A percentile compares a stretch with the other conserved stretches of the same genome.
phyloP scores from a whole-genome alignment of 2,113 vertebrate species.

The Ceyx melanurus region DNA sequence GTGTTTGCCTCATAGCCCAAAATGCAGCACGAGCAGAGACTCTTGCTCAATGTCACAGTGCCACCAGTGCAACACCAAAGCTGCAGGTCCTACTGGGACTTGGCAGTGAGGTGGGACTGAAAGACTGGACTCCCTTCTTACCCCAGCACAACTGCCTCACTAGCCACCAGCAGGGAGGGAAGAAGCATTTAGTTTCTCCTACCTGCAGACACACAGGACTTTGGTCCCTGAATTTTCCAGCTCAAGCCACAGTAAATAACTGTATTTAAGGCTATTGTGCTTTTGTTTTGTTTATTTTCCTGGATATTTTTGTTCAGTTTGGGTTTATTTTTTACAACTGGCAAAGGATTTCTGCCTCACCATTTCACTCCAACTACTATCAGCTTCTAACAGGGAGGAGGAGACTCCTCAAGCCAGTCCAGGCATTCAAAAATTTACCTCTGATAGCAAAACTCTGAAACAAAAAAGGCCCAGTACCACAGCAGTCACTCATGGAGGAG shows the following conservation, averaged over 20 bases:
- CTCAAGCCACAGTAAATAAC: background rate
- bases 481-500: slow-evolving; percentile 10
- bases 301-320: background rate
- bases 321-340: background rate
- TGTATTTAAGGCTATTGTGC: background rate
- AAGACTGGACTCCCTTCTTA: background rate
- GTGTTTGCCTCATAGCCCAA: background rate
- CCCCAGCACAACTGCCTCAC: background rate
- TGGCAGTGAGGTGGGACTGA: background rate
- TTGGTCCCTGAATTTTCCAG: background rate
- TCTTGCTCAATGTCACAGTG: background rate
- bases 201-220: background rate
- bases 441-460: background rate
- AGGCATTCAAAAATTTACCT: background rate
- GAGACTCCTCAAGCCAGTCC: background rate
- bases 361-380: background rate
- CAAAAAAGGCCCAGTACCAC: slow-evolving; percentile 26
- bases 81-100: background rate
- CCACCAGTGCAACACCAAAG: background rate
- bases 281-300: background rate
- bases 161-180: background rate
- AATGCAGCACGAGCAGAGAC: background rate
- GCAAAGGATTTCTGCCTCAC: background rate
- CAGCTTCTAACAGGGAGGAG: background rate
- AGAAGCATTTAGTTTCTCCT: background rate